phyloP scores from a whole-genome alignment of 2,113 vertebrate species.

The Penelope pileata region DNA sequence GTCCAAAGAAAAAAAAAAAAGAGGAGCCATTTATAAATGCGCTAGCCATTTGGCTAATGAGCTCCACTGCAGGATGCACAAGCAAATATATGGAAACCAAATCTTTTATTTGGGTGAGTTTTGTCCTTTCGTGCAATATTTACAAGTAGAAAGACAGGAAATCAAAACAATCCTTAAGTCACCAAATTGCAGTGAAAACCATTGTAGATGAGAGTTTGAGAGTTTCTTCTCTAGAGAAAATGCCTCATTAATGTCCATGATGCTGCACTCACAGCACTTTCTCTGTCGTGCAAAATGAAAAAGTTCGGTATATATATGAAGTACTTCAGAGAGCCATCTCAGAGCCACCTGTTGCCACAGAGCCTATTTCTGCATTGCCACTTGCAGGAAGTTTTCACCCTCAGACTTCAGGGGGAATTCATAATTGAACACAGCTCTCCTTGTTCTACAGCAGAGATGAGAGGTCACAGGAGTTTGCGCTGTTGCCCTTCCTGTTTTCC shows the following conservation, averaged over 20 bases:
- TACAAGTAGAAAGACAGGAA: background rate
- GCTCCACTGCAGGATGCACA: background rate
- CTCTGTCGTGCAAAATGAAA: background rate
- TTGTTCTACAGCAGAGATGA: background rate
- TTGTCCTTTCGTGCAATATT: background rate
- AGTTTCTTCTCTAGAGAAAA: constrained; percentile 7
- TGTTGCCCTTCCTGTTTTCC: background rate
- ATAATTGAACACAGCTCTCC: constrained; percentile 22
- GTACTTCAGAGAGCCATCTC: background rate
- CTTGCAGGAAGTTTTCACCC: background rate
- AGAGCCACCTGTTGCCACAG: background rate
- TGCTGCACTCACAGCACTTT: background rate
- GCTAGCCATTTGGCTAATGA: background rate
- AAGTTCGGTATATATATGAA: background rate
- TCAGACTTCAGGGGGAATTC: background rate
- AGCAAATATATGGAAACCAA: background rate
- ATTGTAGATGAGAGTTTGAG: background rate
- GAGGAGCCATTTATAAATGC: background rate
- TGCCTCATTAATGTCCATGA: background rate
- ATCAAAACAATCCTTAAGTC: background rate
- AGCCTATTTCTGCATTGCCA: background rate
- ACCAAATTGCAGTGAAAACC: background rate
- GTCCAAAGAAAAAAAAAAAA: background rate
- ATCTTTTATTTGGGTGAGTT: background rate
- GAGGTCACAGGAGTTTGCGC: background rate